phyloP scores from a whole-genome alignment of 2,888 invertebrate genomes.

The Papilio demoleus region DNA sequence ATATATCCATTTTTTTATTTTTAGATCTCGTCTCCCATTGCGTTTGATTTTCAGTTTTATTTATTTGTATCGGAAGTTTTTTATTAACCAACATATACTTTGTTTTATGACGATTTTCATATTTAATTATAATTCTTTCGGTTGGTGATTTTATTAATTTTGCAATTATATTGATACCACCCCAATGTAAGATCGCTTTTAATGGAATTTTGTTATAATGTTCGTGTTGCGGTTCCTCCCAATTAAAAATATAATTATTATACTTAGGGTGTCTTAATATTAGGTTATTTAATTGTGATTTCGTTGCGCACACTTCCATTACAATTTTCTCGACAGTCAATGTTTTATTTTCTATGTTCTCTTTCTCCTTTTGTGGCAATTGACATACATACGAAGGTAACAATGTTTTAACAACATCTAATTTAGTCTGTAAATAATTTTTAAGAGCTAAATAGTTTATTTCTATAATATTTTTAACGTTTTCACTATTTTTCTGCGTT shows the following conservation, averaged over 20 bases:
- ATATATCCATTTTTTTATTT: neutral
- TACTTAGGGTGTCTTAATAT: conserved; percentile 55
- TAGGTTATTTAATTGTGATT: conserved; percentile 57
- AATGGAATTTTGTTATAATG: conserved; percentile 49
- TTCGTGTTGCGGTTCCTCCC: conserved; percentile 42
- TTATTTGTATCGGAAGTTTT: conserved; percentile 37
- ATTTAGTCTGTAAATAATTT: conserved; percentile 55
- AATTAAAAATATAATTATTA: conserved; percentile 60
- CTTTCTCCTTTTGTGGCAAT: conserved; percentile 40
- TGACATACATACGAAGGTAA: conserved; percentile 49
- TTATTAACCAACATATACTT: conserved; percentile 57
- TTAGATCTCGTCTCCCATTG: conserved; percentile 28
- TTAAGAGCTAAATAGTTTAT: conserved; percentile 61
- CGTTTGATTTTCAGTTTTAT: neutral
- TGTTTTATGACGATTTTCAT: conserved; percentile 49
- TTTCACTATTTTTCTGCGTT: conserved; percentile 45
- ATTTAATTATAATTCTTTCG: conserved; percentile 45
- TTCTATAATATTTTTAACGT: conserved; percentile 54
- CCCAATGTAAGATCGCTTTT: conserved; percentile 57
- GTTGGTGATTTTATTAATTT: conserved; percentile 41
- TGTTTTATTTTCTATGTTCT: conserved; percentile 20
- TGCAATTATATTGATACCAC: conserved; percentile 48
- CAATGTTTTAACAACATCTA: conserved; percentile 52
- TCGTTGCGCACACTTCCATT: conserved; percentile 57
- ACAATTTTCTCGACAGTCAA: conserved; percentile 48